Conservation (phyloP, 2,113 vertebrate species). For the Indri indri region DNA sequence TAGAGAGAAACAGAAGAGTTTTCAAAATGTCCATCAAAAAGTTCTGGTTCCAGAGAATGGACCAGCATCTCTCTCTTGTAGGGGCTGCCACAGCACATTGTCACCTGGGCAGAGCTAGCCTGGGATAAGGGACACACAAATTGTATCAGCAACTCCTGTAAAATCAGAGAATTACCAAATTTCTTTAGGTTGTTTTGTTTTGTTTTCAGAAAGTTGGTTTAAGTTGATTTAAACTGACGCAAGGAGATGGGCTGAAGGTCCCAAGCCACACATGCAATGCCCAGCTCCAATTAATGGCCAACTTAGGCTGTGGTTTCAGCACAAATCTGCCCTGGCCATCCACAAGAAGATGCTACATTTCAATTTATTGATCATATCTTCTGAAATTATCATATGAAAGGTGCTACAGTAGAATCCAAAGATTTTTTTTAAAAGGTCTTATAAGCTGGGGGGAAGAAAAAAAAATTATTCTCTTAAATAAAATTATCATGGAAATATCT, state of each 20-base stretch:
- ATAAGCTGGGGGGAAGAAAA: neutral
- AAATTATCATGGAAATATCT: neutral
- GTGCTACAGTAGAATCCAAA: neutral
- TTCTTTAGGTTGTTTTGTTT: neutral
- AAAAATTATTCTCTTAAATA: neutral
- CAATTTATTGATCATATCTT: neutral
- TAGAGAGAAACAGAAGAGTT: neutral
- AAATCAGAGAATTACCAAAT: neutral
- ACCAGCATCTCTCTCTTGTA: constrained; percentile 52
- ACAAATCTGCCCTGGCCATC: neutral
- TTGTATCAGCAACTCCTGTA: neutral
- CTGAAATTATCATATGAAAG: constrained; percentile 22
- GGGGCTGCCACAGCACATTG: constrained; percentile 39
- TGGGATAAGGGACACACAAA: constrained; percentile 29
- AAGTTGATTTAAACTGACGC: neutral
- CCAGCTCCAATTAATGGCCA: neutral
- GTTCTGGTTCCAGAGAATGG: constrained; percentile 51
- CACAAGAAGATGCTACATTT: neutral
- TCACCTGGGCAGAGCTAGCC: constrained; percentile 68
- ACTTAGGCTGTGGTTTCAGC: neutral
- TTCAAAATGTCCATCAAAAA: neutral
- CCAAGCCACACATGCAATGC: neutral
- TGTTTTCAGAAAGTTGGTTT: neutral
- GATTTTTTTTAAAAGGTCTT: neutral
- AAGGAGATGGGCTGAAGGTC: neutral